Evolutionary conservation across 2,113 vertebrate genomes (phyloP).

Genomic region (Mandrillus leucophaeus): DNA sequence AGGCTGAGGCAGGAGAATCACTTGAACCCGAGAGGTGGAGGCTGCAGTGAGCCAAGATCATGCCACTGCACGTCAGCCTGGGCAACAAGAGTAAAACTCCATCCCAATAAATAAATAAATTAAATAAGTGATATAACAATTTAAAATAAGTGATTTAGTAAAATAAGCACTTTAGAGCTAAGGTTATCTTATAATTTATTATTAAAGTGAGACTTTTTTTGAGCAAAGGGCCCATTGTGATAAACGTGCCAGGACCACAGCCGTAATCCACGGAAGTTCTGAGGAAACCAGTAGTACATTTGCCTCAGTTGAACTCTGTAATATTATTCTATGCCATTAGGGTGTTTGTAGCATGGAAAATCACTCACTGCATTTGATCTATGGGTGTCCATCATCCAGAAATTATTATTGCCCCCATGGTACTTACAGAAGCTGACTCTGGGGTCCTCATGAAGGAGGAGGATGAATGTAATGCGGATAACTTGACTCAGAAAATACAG

Average conservation of each 20-base stretch:
- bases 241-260: not conserved
- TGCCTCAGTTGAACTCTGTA: not conserved
- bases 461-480: no score
- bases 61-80: no score
- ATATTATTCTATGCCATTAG: not conserved
- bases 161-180: not conserved
- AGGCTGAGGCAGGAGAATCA: no score
- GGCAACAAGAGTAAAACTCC: no score
- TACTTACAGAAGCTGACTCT: not conserved
- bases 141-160: not conserved
- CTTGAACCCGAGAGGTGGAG: no score
- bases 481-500: no score
- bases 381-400: no score
- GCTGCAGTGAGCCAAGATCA: no score
- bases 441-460: not conserved
- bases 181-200: not conserved
- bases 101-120: no score
- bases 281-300: no score
- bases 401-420: not conserved
- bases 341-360: not conserved
- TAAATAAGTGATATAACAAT: not conserved
- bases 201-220: not conserved
- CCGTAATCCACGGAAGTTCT: not conserved
- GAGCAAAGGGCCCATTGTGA: not conserved
- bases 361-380: not conserved